phyloP scores from a whole-genome alignment of 2,888 invertebrate species.

The Acronicta leporina region DNA sequence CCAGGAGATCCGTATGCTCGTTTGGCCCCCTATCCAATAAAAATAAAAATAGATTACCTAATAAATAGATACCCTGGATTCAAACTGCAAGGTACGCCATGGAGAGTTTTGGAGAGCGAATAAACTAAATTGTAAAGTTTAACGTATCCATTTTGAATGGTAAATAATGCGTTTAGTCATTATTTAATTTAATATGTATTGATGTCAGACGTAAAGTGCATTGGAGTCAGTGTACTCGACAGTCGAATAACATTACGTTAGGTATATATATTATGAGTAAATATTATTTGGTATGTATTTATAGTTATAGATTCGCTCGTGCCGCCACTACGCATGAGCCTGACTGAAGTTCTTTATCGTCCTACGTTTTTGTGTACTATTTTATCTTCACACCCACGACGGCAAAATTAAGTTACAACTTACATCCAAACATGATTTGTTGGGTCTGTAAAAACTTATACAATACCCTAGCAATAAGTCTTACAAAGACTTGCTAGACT shows the following conservation, averaged over 20 bases:
- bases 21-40: too few relatives aligned
- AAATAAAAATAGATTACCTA: too few relatives aligned
- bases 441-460: too few relatives aligned
- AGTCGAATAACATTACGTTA: conserved; percentile 1
- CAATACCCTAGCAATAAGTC: too few relatives aligned
- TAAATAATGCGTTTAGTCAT: conserved; percentile 12
- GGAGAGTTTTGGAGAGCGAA: neutral
- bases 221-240: conserved; percentile 3
- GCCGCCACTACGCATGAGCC: too few relatives aligned
- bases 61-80: too few relatives aligned
- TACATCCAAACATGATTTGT: too few relatives aligned
- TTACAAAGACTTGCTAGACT: neutral
- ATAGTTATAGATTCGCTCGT: neutral
- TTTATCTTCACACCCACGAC: too few relatives aligned
- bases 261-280: neutral
- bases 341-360: too few relatives aligned
- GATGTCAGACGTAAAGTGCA: conserved; percentile 25
- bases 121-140: neutral
- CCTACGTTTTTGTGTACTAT: too few relatives aligned
- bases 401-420: neutral
- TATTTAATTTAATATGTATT: conserved; percentile 26
- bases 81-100: neutral
- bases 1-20: too few relatives aligned
- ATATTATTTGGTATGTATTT: neutral
- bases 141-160: conserved; percentile 1